These are phyloP conservation scores for Ceratina australensis DNA, from an alignment of 1,140 invertebrate genomes.

Conservation along the genomic window DNA sequence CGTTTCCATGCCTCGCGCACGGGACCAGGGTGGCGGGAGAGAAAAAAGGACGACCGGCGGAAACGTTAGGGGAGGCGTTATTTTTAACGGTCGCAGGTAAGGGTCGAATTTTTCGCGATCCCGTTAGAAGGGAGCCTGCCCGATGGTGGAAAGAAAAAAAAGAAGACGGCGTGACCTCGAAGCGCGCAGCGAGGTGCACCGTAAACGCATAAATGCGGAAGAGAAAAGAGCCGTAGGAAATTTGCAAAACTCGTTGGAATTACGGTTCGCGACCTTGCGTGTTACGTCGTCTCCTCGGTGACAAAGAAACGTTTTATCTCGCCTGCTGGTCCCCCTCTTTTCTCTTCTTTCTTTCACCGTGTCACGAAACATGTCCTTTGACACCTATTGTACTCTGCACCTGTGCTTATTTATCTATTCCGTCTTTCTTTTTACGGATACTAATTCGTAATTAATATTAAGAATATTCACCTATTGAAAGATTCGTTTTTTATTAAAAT, in stretches of 20 bases:
- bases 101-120: constrained; percentile 62
- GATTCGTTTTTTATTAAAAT: neutral
- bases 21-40: too few species aligned
- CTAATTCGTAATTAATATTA: too few species aligned
- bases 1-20: neutral
- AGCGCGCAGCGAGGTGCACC: neutral
- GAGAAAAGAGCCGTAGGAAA: constrained; percentile 32
- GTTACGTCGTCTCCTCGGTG: too few species aligned
- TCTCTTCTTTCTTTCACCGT: neutral
- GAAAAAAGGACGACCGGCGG: neutral
- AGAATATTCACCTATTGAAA: too few species aligned
- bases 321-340: neutral
- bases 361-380: too few species aligned
- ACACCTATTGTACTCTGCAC: too few species aligned
- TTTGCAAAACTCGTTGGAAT: constrained; percentile 47
- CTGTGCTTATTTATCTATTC: too few species aligned
- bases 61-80: constrained; percentile 10
- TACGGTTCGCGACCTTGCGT: constrained; percentile 56
- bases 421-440: too few species aligned
- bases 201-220: constrained; percentile 46
- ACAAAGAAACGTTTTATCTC: too few species aligned
- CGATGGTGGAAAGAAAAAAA: constrained; percentile 51
- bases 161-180: constrained; percentile 52
- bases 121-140: constrained; percentile 52
- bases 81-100: constrained; percentile 61